Evolutionary conservation across 2,797 vertebrate species (phyloP).

Genomic region (Anomalospiza imberbis): DNA sequence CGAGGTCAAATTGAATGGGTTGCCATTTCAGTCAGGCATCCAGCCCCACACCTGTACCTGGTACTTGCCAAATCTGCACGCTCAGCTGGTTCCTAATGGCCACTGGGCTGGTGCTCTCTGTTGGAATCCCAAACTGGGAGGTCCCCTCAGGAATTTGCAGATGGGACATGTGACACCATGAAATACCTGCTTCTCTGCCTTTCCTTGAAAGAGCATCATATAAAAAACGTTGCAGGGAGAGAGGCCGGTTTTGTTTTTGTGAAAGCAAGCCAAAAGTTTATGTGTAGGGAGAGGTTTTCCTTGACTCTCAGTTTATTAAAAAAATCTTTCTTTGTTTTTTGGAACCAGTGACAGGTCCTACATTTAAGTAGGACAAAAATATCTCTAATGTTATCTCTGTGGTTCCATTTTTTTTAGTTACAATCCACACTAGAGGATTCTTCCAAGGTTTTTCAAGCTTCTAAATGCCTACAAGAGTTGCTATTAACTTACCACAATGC

Average conservation of each 20-base stretch:
- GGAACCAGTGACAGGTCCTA: neutral
- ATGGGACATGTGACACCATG: neutral
- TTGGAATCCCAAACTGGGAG: neutral
- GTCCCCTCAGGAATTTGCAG: neutral
- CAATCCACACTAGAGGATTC: neutral
- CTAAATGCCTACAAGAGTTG: neutral
- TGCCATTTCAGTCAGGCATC: neutral
- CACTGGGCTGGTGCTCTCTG: neutral
- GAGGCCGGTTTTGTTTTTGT: neutral
- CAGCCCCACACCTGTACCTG: neutral
- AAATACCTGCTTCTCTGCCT: neutral
- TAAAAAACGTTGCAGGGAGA: neutral
- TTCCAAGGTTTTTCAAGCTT: constrained; percentile 13
- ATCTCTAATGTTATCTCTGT: neutral
- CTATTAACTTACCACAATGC: constrained; percentile 12
- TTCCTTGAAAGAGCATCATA: neutral
- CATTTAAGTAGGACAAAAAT: neutral
- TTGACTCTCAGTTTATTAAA: neutral
- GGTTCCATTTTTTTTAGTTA: neutral
- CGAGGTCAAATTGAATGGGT: neutral
- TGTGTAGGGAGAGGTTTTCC: neutral
- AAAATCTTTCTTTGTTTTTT: neutral
- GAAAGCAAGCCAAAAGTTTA: neutral
- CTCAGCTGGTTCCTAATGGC: neutral
- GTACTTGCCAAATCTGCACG: neutral